Percentiles rank a stretch among this genome's conserved stretches.
phyloP scores from a whole-genome alignment of 2,113 vertebrate genomes.

The Lophotis ruficrista region DNA sequence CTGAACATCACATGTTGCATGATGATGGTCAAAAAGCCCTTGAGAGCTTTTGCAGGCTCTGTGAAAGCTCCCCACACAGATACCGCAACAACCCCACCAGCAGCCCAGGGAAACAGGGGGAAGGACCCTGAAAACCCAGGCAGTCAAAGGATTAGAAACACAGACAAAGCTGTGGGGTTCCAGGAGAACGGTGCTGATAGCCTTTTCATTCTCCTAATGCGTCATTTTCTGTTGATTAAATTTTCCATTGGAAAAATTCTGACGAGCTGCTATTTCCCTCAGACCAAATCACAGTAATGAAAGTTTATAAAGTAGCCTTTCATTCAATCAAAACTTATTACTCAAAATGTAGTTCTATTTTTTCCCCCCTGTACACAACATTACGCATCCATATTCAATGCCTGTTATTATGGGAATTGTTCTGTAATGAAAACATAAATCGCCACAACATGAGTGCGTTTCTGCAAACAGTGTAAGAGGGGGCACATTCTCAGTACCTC shows the following conservation, averaged over 20 bases:
- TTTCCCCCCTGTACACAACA: neutral
- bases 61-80: neutral
- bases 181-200: neutral
- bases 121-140: neutral
- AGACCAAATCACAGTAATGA: conserved; percentile 11
- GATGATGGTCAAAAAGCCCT: neutral
- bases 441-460: conserved; percentile 26
- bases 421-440: conserved; percentile 61
- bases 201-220: neutral
- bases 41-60: neutral
- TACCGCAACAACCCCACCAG: neutral
- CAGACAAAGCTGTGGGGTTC: neutral
- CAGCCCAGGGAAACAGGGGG: neutral
- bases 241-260: conserved; percentile 6
- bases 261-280: conserved; percentile 1
- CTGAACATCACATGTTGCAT: neutral
- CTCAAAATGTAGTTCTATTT: neutral
- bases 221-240: conserved; percentile 3
- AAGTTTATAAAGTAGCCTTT: conserved; percentile 45
- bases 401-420: conserved; percentile 50
- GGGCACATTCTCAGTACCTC: neutral
- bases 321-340: conserved; percentile 47
- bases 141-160: neutral
- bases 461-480: neutral
- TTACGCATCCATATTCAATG: conserved; percentile 26